A percentile compares a stretch with the other conserved stretches of the same genome.
phyloP scores from a whole-genome alignment of 2,113 vertebrate genomes.

The Arvicanthis niloticus region DNA sequence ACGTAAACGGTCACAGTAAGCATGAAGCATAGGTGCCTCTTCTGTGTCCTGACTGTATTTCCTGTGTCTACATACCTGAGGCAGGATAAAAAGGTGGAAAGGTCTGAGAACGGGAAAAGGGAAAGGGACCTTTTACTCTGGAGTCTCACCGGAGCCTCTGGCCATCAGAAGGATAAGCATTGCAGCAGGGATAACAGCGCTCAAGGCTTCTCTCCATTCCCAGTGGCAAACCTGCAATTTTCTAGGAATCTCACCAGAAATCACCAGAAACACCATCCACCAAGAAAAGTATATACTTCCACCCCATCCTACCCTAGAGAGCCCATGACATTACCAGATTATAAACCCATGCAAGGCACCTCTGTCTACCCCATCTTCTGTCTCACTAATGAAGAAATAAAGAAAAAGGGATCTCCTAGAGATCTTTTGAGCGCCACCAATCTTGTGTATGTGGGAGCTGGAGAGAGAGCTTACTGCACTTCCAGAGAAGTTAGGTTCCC shows the following conservation, averaged over 20 bases:
- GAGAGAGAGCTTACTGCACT: not conserved
- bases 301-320: not conserved
- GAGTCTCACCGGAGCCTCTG: not conserved
- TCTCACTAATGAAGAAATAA: not conserved
- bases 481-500: not conserved
- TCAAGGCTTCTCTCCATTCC: not conserved
- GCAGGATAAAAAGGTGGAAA: not conserved
- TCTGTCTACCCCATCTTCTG: not conserved
- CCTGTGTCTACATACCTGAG: not conserved
- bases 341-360: not conserved
- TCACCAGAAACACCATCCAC: not conserved
- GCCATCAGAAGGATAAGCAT: not conserved
- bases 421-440: not conserved
- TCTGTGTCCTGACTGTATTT: not conserved
- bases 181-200: not conserved
- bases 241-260: not conserved
- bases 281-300: not conserved
- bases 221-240: not conserved
- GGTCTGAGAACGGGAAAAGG: too few relatives aligned
- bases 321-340: not conserved
- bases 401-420: not conserved
- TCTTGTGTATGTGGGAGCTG: not conserved
- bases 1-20: not conserved
- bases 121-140: not conserved
- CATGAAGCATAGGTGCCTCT: not conserved